Evolutionary conservation across 2,888 invertebrate genomes (phyloP).

Genomic region (Helicoverpa assulta): DNA sequence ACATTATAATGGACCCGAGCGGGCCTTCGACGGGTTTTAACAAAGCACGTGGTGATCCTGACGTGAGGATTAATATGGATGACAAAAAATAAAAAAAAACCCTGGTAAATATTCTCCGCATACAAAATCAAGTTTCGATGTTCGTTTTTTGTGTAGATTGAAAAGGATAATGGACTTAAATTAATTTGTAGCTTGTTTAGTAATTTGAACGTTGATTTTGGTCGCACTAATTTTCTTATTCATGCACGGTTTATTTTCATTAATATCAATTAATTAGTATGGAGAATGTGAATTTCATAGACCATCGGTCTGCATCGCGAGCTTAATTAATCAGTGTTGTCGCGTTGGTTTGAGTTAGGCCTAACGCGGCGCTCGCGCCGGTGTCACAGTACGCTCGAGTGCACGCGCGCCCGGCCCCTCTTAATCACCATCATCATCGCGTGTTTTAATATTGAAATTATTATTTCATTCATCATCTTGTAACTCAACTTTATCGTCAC

Average conservation of each 20-base stretch:
- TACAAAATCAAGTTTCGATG: constrained; percentile 83
- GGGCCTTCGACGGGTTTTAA: constrained; percentile 86
- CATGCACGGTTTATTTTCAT: constrained; percentile 49
- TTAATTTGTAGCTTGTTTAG: constrained; percentile 78
- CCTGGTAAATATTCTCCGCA: constrained; percentile 79
- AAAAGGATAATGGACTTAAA: constrained; percentile 77
- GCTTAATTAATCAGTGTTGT: constrained; percentile 83
- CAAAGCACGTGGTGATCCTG: constrained; percentile 89
- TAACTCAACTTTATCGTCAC: constrained; percentile 81
- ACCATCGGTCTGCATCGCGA: constrained; percentile 76
- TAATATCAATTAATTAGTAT: constrained; percentile 56
- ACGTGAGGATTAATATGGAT: constrained; percentile 89
- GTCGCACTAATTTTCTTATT: constrained; percentile 54
- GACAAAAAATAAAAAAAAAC: constrained; percentile 82
- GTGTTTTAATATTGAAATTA: constrained; percentile 85
- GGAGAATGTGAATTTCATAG: constrained; percentile 71
- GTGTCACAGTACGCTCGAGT: constrained; percentile 76
- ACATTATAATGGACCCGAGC: constrained; percentile 88
- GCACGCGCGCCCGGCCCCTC: constrained; percentile 72
- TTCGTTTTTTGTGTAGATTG: constrained; percentile 78
- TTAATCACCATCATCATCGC: constrained; percentile 83
- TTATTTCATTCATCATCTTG: constrained; percentile 87
- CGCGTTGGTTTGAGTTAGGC: constrained; percentile 83
- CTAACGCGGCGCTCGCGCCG: constrained; percentile 81
- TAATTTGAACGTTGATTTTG: constrained; percentile 65